These are phyloP conservation scores for cattle (Bos taurus) DNA, from an alignment of 2,113 vertebrate species.

Conservation along the genomic window ARS-UCD2.0 NC_037354.1:3006501-3007000, in stretches of 20 bases:
- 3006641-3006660: background rate
- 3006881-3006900: background rate
- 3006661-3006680: background rate
- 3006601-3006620: background rate
- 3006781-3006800: accelerated
- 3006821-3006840: background rate
- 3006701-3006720: background rate
- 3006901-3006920: background rate
- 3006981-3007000: background rate
- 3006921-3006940: background rate
- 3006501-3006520: no score
- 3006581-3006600: background rate
- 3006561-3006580: no score
- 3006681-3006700: no score
- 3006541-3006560: no score
- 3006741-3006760: background rate
- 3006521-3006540: no score
- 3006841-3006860: background rate
- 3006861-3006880: background rate
- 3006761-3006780: background rate
- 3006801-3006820: background rate
- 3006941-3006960: no score
- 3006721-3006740: accelerated
- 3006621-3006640: background rate
- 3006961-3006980: background rate